Evolutionary conservation across 2,797 vertebrate genomes (phyloP).

Genomic region (Pipistrellus nathusii): DNA sequence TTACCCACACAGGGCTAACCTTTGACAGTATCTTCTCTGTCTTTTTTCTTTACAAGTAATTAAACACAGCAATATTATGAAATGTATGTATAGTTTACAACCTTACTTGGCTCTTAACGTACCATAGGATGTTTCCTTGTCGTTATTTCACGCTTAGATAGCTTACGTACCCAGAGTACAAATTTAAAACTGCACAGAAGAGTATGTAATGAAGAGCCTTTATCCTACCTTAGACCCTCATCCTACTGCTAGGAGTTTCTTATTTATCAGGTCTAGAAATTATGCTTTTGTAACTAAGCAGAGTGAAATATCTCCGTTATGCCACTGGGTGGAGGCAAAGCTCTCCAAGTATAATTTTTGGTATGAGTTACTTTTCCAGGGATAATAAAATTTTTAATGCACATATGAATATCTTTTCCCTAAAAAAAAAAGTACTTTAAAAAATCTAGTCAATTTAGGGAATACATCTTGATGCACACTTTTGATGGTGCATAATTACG

Average conservation of each 20-base stretch:
- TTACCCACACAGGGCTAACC: not conserved
- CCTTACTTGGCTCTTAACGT: constrained; percentile 1
- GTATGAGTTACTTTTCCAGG: not conserved
- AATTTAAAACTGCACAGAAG: not conserved
- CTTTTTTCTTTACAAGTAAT: constrained; percentile 5
- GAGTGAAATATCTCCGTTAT: not conserved
- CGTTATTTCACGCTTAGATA: constrained; percentile 27
- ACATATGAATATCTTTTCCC: not conserved
- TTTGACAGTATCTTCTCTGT: not conserved
- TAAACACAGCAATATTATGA: not conserved
- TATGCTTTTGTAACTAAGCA: not conserved
- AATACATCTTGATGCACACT: not conserved
- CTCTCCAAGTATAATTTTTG: not conserved
- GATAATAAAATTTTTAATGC: constrained; percentile 3
- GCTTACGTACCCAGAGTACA: not conserved
- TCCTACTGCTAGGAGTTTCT: not conserved
- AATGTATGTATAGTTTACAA: not conserved
- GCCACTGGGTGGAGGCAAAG: constrained; percentile 74
- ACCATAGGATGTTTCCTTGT: not conserved
- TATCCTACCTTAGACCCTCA: not conserved
- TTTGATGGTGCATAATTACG: not conserved
- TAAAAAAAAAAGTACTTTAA: not conserved
- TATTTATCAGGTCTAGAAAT: not conserved
- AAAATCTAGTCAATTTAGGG: not conserved
- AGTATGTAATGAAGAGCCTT: not conserved